Percentiles rank a stretch among this genome's conserved stretches.
Evolutionary conservation across 2,888 invertebrate genomes (phyloP).

Genomic region (Lycocerus yunnanus): DNA sequence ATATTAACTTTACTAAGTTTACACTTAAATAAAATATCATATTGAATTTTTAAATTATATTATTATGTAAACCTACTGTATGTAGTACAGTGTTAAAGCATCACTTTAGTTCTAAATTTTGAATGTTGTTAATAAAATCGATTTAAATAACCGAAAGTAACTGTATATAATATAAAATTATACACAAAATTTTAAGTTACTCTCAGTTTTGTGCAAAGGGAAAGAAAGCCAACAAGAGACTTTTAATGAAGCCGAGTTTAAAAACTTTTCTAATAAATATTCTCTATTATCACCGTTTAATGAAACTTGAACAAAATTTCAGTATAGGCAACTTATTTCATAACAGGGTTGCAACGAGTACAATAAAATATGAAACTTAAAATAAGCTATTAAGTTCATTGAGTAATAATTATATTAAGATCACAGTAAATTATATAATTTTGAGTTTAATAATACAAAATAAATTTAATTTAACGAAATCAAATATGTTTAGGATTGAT

Average conservation of each 20-base stretch:
- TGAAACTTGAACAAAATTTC: constrained; percentile 21
- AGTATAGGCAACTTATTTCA: constrained; percentile 15
- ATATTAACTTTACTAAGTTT: too few species aligned
- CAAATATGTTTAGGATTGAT: background rate
- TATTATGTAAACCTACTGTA: too few species aligned
- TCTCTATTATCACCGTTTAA: constrained; percentile 27
- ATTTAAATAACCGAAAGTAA: background rate
- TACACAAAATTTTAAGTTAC: constrained; percentile 6
- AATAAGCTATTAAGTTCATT: background rate
- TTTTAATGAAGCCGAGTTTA: constrained; percentile 26
- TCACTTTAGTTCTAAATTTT: too few species aligned
- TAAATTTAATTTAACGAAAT: background rate
- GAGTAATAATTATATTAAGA: background rate
- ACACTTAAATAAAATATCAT: too few species aligned
- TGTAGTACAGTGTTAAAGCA: too few species aligned
- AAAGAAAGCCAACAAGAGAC: constrained; percentile 26
- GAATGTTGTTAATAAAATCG: background rate
- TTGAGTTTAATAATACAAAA: background rate
- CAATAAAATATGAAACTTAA: constrained; percentile 1
- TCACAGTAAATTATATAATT: background rate
- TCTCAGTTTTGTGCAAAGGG: constrained; percentile 4
- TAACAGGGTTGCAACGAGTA: constrained; percentile 3
- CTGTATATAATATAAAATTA: constrained; percentile 1
- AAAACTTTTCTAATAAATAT: constrained; percentile 27
- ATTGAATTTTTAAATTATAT: too few species aligned